phyloP scores from a whole-genome alignment of 2,888 invertebrate species.

The Drosophila tanythrix region DNA sequence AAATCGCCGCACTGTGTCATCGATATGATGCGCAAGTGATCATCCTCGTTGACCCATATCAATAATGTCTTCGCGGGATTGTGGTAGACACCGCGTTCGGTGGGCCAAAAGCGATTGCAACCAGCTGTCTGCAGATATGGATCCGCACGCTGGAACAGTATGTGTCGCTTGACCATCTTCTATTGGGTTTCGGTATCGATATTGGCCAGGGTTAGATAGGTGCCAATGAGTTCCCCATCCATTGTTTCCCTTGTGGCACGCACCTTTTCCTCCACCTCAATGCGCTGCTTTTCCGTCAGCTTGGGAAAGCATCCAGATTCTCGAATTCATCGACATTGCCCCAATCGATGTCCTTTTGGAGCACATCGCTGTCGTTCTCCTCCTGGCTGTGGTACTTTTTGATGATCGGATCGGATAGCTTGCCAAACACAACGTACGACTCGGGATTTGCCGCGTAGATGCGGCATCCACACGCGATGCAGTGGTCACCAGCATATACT shows the following conservation, averaged over 20 bases:
- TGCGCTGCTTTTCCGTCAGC: slow-evolving; percentile 85
- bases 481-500: slow-evolving; percentile 86
- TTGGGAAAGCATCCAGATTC: slow-evolving; percentile 86
- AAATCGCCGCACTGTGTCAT: slow-evolving; percentile 88
- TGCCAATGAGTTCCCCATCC: slow-evolving; percentile 87
- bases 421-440: slow-evolving; percentile 87
- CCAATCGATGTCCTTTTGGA: slow-evolving; percentile 88
- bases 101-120: slow-evolving; percentile 89
- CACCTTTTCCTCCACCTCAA: slow-evolving; percentile 87
- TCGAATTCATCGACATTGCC: slow-evolving; percentile 87
- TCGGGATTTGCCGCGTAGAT: slow-evolving; percentile 89
- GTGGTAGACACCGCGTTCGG: slow-evolving; percentile 85
- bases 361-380: slow-evolving; percentile 85
- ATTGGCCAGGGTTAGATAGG: slow-evolving; percentile 87
- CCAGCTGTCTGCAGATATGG: slow-evolving; percentile 86
- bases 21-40: slow-evolving; percentile 90
- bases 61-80: slow-evolving; percentile 89
- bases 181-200: slow-evolving; percentile 87
- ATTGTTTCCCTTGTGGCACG: slow-evolving; percentile 84
- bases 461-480: slow-evolving; percentile 85
- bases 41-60: slow-evolving; percentile 90
- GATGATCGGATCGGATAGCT: slow-evolving; percentile 89
- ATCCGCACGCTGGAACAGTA: slow-evolving; percentile 89
- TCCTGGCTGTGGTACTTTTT: slow-evolving; percentile 87
- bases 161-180: slow-evolving; percentile 87